Evolutionary conservation across 2,113 vertebrate genomes (phyloP).

Genomic region (Tichodroma muraria): DNA sequence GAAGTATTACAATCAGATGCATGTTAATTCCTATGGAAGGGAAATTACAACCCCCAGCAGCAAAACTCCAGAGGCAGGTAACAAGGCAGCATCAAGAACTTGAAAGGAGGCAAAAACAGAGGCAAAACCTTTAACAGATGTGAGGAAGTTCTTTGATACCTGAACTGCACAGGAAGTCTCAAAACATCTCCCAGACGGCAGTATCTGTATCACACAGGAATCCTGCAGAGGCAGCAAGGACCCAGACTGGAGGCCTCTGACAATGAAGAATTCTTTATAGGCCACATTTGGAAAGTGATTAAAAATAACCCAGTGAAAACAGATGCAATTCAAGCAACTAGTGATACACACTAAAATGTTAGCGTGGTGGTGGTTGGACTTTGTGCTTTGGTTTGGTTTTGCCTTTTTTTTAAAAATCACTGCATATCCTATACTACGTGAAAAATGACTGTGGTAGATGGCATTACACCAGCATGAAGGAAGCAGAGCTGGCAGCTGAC

Average conservation of each 20-base stretch:
- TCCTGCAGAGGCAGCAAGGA: background rate
- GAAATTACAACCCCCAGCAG: background rate
- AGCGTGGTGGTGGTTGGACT: background rate
- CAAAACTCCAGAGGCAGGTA: background rate
- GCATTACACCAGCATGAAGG: background rate
- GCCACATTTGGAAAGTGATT: background rate
- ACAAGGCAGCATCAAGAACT: background rate
- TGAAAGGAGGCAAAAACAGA: background rate
- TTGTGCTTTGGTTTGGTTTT: background rate
- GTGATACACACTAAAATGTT: background rate
- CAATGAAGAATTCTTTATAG: background rate
- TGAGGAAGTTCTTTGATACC: conserved; percentile 10
- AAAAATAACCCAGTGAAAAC: background rate
- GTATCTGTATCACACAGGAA: background rate
- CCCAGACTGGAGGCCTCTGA: background rate
- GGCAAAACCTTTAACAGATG: conserved; percentile 4
- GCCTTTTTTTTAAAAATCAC: background rate
- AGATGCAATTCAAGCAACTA: background rate
- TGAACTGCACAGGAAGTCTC: background rate
- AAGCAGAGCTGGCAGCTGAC: background rate
- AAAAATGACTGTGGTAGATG: background rate
- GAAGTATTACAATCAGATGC: background rate
- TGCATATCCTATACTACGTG: background rate
- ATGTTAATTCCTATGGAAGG: background rate
- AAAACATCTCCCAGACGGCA: background rate